These are phyloP conservation scores for Lamellibrachia columna DNA, from an alignment of 2,888 invertebrate genomes.

Conservation along the genomic window DNA sequence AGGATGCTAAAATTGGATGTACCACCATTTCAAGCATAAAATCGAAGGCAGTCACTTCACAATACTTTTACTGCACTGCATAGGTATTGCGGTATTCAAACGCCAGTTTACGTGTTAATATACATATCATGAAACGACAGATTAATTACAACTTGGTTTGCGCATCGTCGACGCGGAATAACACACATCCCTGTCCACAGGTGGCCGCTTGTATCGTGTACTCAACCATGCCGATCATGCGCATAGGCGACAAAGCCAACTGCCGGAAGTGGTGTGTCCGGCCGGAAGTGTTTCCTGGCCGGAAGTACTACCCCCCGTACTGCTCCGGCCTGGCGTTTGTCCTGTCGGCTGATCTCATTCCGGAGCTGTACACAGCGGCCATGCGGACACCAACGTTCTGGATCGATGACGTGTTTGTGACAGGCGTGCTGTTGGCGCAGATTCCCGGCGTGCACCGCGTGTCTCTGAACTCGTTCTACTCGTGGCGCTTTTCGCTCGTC, in stretches of 20 bases:
- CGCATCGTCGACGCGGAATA: not conserved
- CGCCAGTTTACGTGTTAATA: no score
- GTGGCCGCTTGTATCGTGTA: not conserved
- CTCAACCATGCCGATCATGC: constrained; percentile 42
- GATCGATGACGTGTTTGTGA: constrained; percentile 60
- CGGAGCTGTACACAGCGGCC: constrained; percentile 50
- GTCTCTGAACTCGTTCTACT: constrained; percentile 83
- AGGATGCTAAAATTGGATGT: no score
- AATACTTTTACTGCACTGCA: no score
- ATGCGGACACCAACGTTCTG: constrained; percentile 48
- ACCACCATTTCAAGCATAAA: no score
- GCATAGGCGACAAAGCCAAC: constrained; percentile 36
- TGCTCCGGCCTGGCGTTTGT: constrained; percentile 56
- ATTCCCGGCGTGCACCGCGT: constrained; percentile 47
- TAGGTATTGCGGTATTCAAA: no score
- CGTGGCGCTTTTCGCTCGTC: constrained; percentile 71
- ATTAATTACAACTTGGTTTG: not conserved
- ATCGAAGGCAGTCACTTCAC: no score
- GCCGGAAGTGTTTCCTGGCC: constrained; percentile 40
- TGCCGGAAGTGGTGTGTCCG: constrained; percentile 46
- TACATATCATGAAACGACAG: no score
- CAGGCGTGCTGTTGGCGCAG: constrained; percentile 49
- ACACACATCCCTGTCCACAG: not conserved
- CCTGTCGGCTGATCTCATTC: constrained; percentile 48
- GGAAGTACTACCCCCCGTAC: constrained; percentile 49